Evolutionary conservation across 37 sponge, comb jelly and placozoan species (phyloP).

Genomic region (Aphrocallistes beatrix): DNA sequence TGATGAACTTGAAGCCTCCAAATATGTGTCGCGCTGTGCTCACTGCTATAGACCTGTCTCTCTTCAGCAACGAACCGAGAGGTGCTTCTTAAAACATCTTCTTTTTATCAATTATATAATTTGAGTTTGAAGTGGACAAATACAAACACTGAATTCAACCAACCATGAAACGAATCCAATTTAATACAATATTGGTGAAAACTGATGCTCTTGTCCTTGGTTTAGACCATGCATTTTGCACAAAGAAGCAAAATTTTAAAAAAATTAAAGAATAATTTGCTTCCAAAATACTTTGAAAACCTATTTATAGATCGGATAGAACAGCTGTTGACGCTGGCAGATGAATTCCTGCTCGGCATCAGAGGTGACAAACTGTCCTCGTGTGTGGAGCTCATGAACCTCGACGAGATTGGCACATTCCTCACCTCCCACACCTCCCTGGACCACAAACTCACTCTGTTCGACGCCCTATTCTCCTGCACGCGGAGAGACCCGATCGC

Average conservation of each 20-base stretch:
- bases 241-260: no score
- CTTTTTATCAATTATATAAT: not conserved
- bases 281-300: no score
- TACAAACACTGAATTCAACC: no score
- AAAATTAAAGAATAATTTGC: not conserved
- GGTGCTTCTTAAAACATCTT: not conserved
- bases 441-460: not conserved
- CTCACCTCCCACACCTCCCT: not conserved
- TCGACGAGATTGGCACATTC: not conserved
- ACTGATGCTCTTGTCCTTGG: not conserved
- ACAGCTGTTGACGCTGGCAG: not conserved
- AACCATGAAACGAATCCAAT: no score
- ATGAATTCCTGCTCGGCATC: not conserved
- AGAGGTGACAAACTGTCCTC: not conserved
- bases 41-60: not conserved
- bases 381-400: not conserved
- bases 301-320: not conserved
- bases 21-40: slow-evolving; percentile 11
- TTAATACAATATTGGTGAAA: no score
- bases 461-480: not conserved
- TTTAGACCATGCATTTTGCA: not conserved
- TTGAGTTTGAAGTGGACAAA: no score
- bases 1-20: not conserved
- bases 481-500: not conserved
- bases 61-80: not conserved